phyloP scores from a whole-genome alignment of 1,140 invertebrate species.

The Bactericera cockerelli region DNA sequence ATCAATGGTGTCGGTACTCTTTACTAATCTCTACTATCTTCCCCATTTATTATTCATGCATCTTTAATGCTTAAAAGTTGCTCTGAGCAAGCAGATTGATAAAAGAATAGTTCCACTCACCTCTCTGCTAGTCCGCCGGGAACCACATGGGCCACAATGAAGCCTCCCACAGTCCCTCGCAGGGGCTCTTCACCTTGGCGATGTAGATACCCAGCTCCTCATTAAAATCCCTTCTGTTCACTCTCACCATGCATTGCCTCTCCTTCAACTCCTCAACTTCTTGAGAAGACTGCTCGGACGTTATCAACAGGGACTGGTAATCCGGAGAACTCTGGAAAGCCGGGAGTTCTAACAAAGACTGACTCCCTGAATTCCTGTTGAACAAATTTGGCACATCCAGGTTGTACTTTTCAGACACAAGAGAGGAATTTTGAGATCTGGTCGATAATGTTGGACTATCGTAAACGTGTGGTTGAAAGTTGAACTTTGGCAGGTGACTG shows the following conservation, averaged over 20 bases:
- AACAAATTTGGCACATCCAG: neutral
- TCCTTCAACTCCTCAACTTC: slow-evolving; percentile 16
- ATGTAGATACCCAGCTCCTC: slow-evolving; percentile 73
- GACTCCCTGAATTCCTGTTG: neutral
- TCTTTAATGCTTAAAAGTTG: too few relatives aligned
- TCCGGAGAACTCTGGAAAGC: neutral
- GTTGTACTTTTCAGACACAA: neutral
- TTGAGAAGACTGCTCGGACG: neutral
- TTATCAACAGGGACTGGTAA: neutral
- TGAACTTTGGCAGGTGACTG: neutral
- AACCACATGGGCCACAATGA: slow-evolving; percentile 68
- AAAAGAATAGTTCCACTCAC: too few relatives aligned
- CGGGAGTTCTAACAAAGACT: neutral
- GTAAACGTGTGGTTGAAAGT: neutral
- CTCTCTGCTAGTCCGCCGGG: slow-evolving; percentile 58
- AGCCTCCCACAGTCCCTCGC: slow-evolving; percentile 44
- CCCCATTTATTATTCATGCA: too few relatives aligned
- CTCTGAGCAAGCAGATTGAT: too few relatives aligned
- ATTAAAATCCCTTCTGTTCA: slow-evolving; percentile 32
- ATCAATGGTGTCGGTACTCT: too few relatives aligned
- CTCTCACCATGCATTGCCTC: slow-evolving; percentile 39
- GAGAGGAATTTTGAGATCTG: neutral
- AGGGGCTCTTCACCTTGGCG: slow-evolving; percentile 49
- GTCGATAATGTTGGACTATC: neutral
- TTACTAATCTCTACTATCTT: too few relatives aligned